These are phyloP conservation scores for Eudyptes chrysolophus DNA, from an alignment of 2,113 vertebrate species.

Conservation along the genomic window DNA sequence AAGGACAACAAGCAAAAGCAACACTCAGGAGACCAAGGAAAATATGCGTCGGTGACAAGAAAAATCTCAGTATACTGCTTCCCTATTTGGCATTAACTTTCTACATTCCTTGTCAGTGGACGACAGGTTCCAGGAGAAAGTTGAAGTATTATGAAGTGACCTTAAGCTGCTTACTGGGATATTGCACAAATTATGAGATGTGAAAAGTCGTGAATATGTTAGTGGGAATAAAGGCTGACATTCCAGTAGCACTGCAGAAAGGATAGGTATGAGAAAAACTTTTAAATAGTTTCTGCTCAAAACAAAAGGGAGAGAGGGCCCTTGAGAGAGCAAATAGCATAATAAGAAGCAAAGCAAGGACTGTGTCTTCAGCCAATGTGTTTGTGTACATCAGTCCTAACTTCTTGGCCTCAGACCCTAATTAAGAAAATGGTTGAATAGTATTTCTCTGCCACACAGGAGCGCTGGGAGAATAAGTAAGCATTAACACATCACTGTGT, in stretches of 20 bases:
- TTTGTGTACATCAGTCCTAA: background rate
- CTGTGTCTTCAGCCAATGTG: background rate
- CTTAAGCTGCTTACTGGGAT: background rate
- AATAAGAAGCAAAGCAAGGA: background rate
- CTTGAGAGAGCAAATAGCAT: background rate
- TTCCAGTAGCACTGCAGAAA: background rate
- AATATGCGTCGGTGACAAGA: background rate
- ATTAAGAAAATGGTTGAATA: background rate
- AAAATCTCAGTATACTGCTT: background rate
- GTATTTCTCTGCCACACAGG: background rate
- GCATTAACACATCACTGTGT: background rate
- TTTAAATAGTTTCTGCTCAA: background rate
- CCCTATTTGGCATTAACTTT: background rate
- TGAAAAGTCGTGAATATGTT: background rate
- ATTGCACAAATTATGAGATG: background rate
- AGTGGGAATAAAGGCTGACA: background rate
- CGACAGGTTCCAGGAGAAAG: background rate
- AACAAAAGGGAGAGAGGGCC: background rate
- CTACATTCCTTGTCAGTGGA: background rate
- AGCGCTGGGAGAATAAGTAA: background rate
- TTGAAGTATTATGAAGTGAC: background rate
- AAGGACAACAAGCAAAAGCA: background rate
- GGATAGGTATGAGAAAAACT: background rate
- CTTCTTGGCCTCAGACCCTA: background rate
- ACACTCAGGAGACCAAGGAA: background rate